Base-by-base conservation (phyloP, 53 echinoderm and acorn worm genomes). In the Mesocentrotus franciscanus region DNA sequence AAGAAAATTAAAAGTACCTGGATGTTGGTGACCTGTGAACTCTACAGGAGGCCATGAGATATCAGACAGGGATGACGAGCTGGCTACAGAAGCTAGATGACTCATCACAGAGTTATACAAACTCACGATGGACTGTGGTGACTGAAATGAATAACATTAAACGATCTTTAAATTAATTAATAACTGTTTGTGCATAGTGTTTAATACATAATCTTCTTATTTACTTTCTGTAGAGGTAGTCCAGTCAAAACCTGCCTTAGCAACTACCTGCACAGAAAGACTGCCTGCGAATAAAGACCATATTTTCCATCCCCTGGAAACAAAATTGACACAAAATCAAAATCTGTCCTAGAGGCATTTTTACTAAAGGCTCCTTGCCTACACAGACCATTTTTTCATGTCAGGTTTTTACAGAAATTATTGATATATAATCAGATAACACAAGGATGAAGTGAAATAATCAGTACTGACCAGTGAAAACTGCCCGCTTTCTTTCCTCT, bases 1-100 rank as follows among this genome's bases (percentile, higher is more conserved):
- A 6, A 20, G 15, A 64, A 20, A 18, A 15, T 79, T n/a, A 6
- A 79, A 79, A 4, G 9, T 96, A 98, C 98, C 98, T 96, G 96
- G 85, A 92, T 97, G 96, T 56, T 90, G 96, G 36, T 93, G 85
- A 71, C 61, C 95, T 30, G 97, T 87, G 92, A 99, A 98, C 95
- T 99, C 99, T 42, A 97, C 34, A 7, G 97, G 95, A 9, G 99
- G 99, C 99, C 99, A 99, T 29, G 97, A 98, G 93, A 99, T 90
- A 16, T 94, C 60, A 89, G 90, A 92, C 89, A 99, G 94, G 56
- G 90, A 85, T 75, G 56, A 55, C 22, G 96, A 97, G 34, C 95
- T 96, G 10, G 95, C 96, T 49, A 95, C 96, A 27, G 92, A 60
- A 11, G 95, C 92, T 68, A 99, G 96, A 94, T 99, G 97, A 66